These are phyloP conservation scores for Meda fulgida DNA, from an alignment of 2,797 vertebrate species.

Conservation along the genomic window DNA sequence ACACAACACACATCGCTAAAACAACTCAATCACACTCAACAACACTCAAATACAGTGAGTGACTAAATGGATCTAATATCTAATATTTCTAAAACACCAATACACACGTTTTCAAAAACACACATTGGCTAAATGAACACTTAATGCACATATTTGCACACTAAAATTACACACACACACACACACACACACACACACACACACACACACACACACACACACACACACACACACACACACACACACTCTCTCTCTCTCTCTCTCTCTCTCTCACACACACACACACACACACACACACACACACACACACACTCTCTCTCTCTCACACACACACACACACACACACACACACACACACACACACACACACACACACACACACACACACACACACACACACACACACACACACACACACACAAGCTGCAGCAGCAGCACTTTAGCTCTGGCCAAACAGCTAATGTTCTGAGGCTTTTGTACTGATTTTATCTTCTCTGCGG, in stretches of 20 bases:
- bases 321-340: slow-evolving; percentile 19
- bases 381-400: slow-evolving; percentile 16
- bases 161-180: background rate
- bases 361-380: slow-evolving; percentile 28
- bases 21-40: background rate
- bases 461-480: slow-evolving; percentile 62
- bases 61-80: background rate
- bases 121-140: slow-evolving; percentile 66
- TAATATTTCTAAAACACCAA: slow-evolving; percentile 20
- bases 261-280: too few species aligned
- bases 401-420: slow-evolving; percentile 5
- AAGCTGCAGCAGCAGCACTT: slow-evolving; percentile 18
- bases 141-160: slow-evolving; percentile 21
- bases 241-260: too few species aligned
- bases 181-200: slow-evolving; percentile 23
- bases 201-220: slow-evolving; percentile 21
- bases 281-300: background rate
- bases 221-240: slow-evolving; percentile 13
- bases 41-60: background rate
- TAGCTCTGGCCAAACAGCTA: slow-evolving; percentile 17
- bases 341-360: slow-evolving; percentile 9
- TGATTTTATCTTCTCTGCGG: slow-evolving; percentile 80
- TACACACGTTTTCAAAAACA: background rate
- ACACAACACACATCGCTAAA: background rate
- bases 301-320: slow-evolving; percentile 28